phyloP scores from a whole-genome alignment of 1,140 invertebrate species.

The Papilio glaucus region DNA sequence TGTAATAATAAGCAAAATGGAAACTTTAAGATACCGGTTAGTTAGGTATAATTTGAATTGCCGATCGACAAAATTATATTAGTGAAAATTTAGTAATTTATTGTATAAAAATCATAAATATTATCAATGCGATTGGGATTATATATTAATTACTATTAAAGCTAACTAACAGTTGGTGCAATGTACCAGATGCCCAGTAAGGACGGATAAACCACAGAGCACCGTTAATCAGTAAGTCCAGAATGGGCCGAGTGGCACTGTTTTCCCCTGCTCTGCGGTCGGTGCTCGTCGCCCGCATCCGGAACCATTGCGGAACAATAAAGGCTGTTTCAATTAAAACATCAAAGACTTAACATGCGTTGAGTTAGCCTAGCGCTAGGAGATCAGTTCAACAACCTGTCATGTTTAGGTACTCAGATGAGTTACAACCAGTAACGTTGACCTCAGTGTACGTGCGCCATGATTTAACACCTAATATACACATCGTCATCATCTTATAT shows the following conservation, averaged over 20 bases:
- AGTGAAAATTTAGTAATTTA: no score
- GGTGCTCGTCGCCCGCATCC: background rate
- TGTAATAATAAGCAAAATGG: no score
- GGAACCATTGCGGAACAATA: constrained; percentile 1
- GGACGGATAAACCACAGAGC: constrained; percentile 4
- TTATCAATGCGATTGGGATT: no score
- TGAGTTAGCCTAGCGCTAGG: background rate
- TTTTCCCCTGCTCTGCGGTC: background rate
- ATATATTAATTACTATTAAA: no score
- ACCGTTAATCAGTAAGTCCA: background rate
- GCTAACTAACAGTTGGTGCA: background rate
- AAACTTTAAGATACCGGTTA: no score
- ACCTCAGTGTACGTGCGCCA: no score
- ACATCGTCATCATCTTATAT: no score
- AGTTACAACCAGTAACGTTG: background rate
- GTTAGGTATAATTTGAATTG: no score
- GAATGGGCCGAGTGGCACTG: background rate
- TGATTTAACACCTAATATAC: no score
- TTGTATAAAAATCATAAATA: no score
- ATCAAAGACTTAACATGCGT: background rate
- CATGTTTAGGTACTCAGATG: background rate
- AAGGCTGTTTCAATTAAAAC: background rate
- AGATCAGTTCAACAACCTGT: background rate
- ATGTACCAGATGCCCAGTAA: background rate
- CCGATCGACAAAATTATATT: no score